These are phyloP conservation scores for Tetragonisca angustula DNA, from an alignment of 2,888 invertebrate species.

Conservation along the genomic window DNA sequence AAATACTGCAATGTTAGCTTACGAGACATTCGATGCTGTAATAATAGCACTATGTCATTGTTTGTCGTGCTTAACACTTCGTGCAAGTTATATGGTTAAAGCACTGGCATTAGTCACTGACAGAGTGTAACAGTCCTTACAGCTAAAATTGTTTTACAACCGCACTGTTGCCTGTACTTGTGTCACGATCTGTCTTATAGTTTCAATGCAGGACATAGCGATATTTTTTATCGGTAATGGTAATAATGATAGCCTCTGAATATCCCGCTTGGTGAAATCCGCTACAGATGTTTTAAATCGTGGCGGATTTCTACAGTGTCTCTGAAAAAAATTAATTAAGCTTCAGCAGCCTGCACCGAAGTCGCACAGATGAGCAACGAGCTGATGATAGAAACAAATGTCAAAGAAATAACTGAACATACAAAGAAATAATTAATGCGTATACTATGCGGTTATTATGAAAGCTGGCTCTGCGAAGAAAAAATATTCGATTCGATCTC, in stretches of 20 bases:
- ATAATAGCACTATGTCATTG: constrained; percentile 51
- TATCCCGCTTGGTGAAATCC: constrained; percentile 69
- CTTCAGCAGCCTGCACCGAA: constrained; percentile 68
- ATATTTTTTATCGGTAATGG: constrained; percentile 54
- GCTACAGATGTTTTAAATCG: constrained; percentile 81
- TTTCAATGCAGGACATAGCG: constrained; percentile 46
- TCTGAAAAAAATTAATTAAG: constrained; percentile 79
- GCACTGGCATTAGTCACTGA: constrained; percentile 56
- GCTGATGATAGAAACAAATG: constrained; percentile 25
- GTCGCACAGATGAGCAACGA: constrained; percentile 37
- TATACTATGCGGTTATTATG: not conserved
- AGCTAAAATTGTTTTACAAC: constrained; percentile 56
- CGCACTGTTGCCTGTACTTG: constrained; percentile 49
- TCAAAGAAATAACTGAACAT: constrained; percentile 7
- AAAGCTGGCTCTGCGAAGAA: not conserved
- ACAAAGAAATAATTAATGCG: not conserved
- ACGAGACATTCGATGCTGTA: constrained; percentile 59
- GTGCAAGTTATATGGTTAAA: constrained; percentile 63
- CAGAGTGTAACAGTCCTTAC: constrained; percentile 58
- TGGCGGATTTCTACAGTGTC: constrained; percentile 79
- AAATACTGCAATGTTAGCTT: constrained; percentile 62
- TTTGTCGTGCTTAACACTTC: constrained; percentile 43
- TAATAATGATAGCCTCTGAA: constrained; percentile 66
- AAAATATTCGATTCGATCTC: not conserved
- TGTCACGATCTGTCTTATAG: constrained; percentile 32